phyloP scores from a whole-genome alignment of 2,113 vertebrate species.

The Upupa epops region DNA sequence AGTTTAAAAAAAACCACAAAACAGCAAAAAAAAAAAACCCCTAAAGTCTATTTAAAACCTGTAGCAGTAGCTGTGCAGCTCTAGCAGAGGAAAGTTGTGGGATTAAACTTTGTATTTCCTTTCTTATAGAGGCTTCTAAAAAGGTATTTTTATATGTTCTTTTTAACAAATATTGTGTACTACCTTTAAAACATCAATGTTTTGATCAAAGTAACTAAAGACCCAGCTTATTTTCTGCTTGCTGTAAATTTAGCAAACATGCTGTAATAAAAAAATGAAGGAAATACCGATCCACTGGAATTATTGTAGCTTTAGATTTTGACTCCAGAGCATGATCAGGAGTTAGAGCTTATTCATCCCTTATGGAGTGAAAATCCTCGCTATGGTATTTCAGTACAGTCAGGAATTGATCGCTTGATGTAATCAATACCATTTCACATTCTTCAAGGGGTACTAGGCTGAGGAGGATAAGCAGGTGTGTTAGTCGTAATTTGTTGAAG shows the following conservation, averaged over 20 bases:
- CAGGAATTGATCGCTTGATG: not conserved
- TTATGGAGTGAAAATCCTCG: conserved; percentile 31
- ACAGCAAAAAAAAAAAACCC: conserved; percentile 59
- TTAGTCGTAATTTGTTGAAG: not conserved
- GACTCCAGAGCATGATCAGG: conserved; percentile 67
- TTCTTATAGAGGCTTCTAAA: conserved; percentile 85
- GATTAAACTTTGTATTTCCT: conserved; percentile 86
- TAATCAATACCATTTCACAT: not conserved
- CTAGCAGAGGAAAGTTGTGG: conserved; percentile 83
- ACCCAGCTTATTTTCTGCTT: conserved; percentile 83
- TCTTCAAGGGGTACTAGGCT: conserved; percentile 5
- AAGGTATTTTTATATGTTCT: conserved; percentile 87
- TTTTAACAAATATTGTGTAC: conserved; percentile 84
- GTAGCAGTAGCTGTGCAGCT: conserved; percentile 80
- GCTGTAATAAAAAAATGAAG: conserved; percentile 84
- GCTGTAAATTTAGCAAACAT: conserved; percentile 85
- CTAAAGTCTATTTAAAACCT: conserved; percentile 81
- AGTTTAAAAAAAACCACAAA: conserved; percentile 72
- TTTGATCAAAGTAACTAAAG: conserved; percentile 78
- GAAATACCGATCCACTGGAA: conserved; percentile 80
- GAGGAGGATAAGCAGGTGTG: not conserved
- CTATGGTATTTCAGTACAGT: conserved; percentile 23
- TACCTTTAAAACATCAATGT: conserved; percentile 81
- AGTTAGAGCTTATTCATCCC: conserved; percentile 43
- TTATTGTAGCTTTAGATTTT: conserved; percentile 78